phyloP scores from a whole-genome alignment of 1,140 invertebrate genomes.

The Drosophila nigromelanica region DNA sequence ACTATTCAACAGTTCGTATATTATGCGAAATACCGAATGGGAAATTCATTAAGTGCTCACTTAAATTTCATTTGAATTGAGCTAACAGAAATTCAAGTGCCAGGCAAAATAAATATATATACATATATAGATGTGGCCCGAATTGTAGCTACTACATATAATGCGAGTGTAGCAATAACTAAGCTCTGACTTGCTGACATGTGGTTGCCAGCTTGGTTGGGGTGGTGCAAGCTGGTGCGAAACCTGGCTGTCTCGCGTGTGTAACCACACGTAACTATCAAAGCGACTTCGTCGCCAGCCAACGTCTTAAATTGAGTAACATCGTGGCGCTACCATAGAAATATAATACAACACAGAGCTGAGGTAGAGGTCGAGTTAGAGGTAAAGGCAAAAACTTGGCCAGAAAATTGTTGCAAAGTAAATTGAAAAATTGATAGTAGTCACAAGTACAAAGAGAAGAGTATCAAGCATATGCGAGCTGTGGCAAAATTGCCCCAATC shows the following conservation, averaged over 20 bases:
- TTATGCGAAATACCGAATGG: conserved; percentile 5
- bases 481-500: no score
- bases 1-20: conserved; percentile 16
- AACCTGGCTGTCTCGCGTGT: conserved; percentile 43
- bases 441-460: background rate
- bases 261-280: conserved; percentile 69
- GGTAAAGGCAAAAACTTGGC: conserved; percentile 33
- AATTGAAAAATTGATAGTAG: conserved; percentile 59
- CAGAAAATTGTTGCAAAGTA: conserved; percentile 53
- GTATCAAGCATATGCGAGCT: conserved; percentile 4
- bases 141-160: conserved; percentile 17
- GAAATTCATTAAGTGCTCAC: conserved; percentile 37
- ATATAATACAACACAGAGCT: conserved; percentile 43
- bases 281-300: conserved; percentile 50
- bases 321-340: conserved; percentile 52
- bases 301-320: conserved; percentile 68
- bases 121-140: conserved; percentile 2
- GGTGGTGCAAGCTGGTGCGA: background rate
- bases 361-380: background rate
- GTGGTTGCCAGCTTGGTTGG: background rate
- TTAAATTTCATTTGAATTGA: conserved; percentile 70
- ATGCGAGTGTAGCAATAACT: conserved; percentile 49
- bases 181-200: conserved; percentile 41
- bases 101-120: conserved; percentile 51
- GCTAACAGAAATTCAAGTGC: conserved; percentile 57